phyloP scores from a whole-genome alignment of 2,797 vertebrate species.

The Myotis daubentonii region DNA sequence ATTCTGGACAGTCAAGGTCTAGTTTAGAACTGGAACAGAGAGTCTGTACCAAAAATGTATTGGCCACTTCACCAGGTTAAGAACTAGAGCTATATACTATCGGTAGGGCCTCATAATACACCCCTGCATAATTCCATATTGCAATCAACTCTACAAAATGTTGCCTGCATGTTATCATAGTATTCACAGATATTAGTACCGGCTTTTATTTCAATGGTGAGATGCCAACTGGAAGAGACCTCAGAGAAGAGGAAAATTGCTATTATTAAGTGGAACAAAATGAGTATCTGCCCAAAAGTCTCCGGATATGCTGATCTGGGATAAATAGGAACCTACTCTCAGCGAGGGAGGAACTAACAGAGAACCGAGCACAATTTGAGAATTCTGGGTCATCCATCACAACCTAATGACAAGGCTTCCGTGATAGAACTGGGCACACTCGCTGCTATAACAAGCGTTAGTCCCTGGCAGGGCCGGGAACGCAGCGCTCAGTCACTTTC shows the following conservation, averaged over 20 bases:
- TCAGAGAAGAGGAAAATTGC: neutral
- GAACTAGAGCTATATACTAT: neutral
- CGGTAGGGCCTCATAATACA: neutral
- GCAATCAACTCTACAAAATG: neutral
- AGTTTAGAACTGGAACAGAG: neutral
- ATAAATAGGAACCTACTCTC: slow-evolving; percentile 63
- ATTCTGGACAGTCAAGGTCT: neutral
- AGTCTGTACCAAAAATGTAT: neutral
- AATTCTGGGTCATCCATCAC: slow-evolving; percentile 66
- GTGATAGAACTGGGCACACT: slow-evolving; percentile 73
- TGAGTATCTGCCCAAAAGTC: neutral
- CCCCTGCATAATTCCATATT: neutral
- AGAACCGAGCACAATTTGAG: slow-evolving; percentile 14
- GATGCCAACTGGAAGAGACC: neutral
- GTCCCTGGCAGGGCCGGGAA: slow-evolving; percentile 62
- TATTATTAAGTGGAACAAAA: neutral
- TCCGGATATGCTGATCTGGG: neutral
- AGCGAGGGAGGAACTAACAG: slow-evolving; percentile 21
- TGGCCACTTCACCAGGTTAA: neutral
- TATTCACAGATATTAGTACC: neutral
- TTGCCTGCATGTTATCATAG: neutral
- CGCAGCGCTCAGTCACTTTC: slow-evolving; percentile 75
- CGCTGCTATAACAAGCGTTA: slow-evolving; percentile 62
- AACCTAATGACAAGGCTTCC: slow-evolving; percentile 71
- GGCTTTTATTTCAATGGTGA: neutral